Conservation (phyloP, 2,888 invertebrate species). For the Notocelia uddmanniana region DNA sequence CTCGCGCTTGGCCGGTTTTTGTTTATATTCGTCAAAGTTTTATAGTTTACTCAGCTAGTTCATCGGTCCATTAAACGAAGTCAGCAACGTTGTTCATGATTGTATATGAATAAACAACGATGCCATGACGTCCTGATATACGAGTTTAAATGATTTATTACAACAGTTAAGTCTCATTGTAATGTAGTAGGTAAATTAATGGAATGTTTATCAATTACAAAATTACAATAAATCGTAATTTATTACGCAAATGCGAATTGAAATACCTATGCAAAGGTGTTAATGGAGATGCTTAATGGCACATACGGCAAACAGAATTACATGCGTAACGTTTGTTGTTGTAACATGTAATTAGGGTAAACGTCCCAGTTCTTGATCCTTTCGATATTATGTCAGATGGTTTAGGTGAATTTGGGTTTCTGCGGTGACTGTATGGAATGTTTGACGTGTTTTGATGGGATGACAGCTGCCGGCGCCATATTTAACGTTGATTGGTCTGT, state of each 20-base stretch:
- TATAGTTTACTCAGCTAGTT: conserved; percentile 1
- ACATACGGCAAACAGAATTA: neutral
- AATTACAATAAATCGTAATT: conserved; percentile 40
- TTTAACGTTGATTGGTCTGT: no score
- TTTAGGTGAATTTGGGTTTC: no score
- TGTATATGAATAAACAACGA: conserved; percentile 21
- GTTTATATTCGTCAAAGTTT: neutral
- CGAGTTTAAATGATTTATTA: conserved; percentile 42
- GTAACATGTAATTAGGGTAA: neutral
- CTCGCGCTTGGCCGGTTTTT: no score
- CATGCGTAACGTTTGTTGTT: neutral
- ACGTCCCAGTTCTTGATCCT: no score
- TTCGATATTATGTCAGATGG: neutral
- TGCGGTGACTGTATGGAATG: no score
- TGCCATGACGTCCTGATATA: conserved; percentile 30
- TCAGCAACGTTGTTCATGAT: conserved; percentile 8
- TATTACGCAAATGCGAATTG: conserved; percentile 36
- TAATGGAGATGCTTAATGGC: conserved; percentile 32
- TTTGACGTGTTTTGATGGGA: no score
- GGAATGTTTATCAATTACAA: conserved; percentile 41
- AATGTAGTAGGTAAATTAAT: conserved; percentile 40
- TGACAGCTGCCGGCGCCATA: no score
- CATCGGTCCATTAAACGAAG: conserved; percentile 7
- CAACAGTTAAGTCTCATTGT: conserved; percentile 30
- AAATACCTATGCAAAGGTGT: conserved; percentile 38